Percentiles rank a stretch among this genome's conserved stretches.
phyloP scores from a whole-genome alignment of 2,888 invertebrate species.

The Drosophila koepferae region DNA sequence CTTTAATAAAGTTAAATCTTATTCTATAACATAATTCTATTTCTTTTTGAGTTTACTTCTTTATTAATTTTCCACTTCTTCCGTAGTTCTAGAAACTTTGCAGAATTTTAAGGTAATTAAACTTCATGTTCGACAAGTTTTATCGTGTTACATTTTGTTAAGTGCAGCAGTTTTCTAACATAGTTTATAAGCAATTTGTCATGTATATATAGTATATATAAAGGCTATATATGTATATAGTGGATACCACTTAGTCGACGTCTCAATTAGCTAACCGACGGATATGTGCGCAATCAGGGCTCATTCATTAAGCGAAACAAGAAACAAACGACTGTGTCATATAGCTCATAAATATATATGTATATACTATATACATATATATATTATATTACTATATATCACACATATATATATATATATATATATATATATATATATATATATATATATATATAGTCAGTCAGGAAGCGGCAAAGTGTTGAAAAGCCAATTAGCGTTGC shows the following conservation, averaged over 20 bases:
- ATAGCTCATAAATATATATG: slow-evolving; percentile 13
- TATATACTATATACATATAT: slow-evolving; percentile 6
- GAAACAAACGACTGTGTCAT: slow-evolving; percentile 32
- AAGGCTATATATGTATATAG: neutral
- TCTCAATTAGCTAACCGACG: slow-evolving; percentile 78
- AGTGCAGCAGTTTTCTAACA: slow-evolving; percentile 3
- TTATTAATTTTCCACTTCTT: no score
- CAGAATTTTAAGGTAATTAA: slow-evolving; percentile 21
- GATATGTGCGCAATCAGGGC: slow-evolving; percentile 73
- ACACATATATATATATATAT: slow-evolving; percentile 2
- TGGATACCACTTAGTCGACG: slow-evolving; percentile 67
- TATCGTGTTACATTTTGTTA: neutral
- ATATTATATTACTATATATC: neutral
- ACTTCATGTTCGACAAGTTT: neutral
- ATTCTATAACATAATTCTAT: neutral
- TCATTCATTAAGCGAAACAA: slow-evolving; percentile 65
- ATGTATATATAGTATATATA: slow-evolving; percentile 7
- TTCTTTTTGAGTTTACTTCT: neutral
- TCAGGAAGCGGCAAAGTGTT: slow-evolving; percentile 75
- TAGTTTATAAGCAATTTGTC: slow-evolving; percentile 50
- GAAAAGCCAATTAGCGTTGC: slow-evolving; percentile 76
- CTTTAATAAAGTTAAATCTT: neutral
- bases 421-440: slow-evolving; percentile 10
- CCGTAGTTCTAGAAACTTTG: neutral
- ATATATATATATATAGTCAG: slow-evolving; percentile 14